These are phyloP conservation scores for Garra rufa DNA, from an alignment of 2,113 vertebrate species.

Conservation along the genomic window DNA sequence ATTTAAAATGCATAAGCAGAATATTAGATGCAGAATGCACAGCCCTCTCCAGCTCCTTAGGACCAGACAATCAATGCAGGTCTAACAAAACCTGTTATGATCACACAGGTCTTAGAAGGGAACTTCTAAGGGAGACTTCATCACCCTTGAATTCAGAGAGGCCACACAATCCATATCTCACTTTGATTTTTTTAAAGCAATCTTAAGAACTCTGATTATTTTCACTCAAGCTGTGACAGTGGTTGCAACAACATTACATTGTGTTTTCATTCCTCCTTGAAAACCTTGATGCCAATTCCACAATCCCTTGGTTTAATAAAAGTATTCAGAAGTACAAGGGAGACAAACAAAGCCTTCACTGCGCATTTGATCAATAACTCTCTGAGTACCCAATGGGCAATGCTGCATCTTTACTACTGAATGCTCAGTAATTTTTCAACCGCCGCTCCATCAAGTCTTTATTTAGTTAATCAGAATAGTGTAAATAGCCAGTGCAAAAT, in stretches of 20 bases:
- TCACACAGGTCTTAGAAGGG: not conserved
- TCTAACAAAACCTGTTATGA: not conserved
- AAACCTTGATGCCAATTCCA: not conserved
- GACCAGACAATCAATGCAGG: conserved; percentile 4
- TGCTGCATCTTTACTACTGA: not conserved
- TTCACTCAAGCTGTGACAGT: not conserved
- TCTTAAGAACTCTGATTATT: not conserved
- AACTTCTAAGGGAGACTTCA: conserved; percentile 8
- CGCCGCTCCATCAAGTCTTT: not conserved
- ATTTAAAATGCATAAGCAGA: conserved; percentile 29
- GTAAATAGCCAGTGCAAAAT: not conserved
- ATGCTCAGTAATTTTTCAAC: not conserved
- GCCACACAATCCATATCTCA: not conserved
- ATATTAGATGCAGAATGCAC: not conserved
- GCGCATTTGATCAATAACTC: not conserved
- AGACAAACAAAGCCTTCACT: not conserved
- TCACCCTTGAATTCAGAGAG: not conserved
- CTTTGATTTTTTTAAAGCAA: not conserved
- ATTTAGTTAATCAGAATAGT: not conserved
- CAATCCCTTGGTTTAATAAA: not conserved
- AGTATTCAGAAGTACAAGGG: not conserved
- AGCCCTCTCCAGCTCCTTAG: not conserved
- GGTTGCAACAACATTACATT: not conserved
- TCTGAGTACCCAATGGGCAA: not conserved
- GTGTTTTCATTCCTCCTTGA: not conserved